phyloP scores from a whole-genome alignment of 2,888 invertebrate genomes.

The Tenthredo distinguenda region DNA sequence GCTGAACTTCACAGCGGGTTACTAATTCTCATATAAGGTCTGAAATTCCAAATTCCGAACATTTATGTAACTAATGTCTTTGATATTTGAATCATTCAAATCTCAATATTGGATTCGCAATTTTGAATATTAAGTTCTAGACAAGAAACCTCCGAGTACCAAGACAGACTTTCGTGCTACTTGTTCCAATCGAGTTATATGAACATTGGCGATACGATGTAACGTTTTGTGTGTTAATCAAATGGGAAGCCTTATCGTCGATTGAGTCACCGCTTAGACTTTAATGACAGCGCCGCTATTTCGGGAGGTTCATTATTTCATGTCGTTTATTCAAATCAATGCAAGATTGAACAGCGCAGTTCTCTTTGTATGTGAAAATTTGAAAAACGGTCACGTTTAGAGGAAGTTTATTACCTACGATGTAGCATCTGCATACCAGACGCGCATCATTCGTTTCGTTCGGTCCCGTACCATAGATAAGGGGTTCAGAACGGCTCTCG shows the following conservation, averaged over 20 bases:
- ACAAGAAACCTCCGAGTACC: neutral
- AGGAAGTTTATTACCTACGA: neutral
- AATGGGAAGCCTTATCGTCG: neutral
- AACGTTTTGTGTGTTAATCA: neutral
- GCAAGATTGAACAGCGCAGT: neutral
- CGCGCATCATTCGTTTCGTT: neutral
- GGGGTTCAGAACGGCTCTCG: neutral
- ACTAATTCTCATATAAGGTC: too few species aligned
- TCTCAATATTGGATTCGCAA: neutral
- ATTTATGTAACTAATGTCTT: too few species aligned
- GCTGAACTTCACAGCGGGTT: too few species aligned
- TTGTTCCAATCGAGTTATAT: neutral
- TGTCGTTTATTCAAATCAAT: neutral
- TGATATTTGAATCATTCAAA: too few species aligned
- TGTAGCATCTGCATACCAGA: neutral
- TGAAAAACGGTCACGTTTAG: neutral
- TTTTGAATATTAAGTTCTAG: neutral
- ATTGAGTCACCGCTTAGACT: neutral
- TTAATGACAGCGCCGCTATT: too few species aligned
- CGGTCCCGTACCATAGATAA: neutral
- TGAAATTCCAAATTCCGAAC: too few species aligned
- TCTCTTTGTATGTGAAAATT: slow-evolving; percentile 2
- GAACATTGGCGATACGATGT: too few species aligned
- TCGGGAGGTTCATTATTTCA: too few species aligned
- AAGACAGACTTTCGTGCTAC: neutral